Base-by-base conservation (phyloP, 2,888 invertebrate species). In the Scaptomyza reducta region DNA sequence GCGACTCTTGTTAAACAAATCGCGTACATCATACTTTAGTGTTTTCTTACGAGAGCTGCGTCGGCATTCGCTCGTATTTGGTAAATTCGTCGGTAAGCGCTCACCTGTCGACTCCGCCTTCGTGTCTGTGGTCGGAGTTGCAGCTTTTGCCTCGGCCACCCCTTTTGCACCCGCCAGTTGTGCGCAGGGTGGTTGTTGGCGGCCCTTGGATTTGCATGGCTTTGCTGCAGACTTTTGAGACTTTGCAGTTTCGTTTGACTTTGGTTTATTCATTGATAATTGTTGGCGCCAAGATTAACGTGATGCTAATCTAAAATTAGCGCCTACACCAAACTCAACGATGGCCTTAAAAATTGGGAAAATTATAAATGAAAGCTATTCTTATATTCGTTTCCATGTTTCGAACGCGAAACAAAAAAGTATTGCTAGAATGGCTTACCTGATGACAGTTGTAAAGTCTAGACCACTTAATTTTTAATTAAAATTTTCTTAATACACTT, bases 31-130 rank as follows among this genome's bases (percentile, higher is more conserved):
- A 56, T 91, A 91, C 63, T 91, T 91, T 3, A 87, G 85, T 10
- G 88, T 76, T 71, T 90, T 91, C 45, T 91, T 91, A 6, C 91
- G 89, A 6, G 90, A 87, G 68, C 91, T 91, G n/a, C 91, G 89
- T 0, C 91, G 88, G 49, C 90, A 89, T 46, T 90, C 90, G 4
- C 10, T 38, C 1, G 7, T 40, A 10, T 40, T 40, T 40, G 38
- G 3, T 14, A 22, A 22, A 22, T 22, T 22, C 22, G 22, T 22
- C 22, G 22, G 0, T 22, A 22, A 22, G 22, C 3, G 18, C 42
- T 18, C 42, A 42, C 22, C 42, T 22, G 18, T 22, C 13, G 18
- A 6, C 5, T 35, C 42, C 14, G 27, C 31, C 16, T 16, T 40
- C 40, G 16, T 40, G 16, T 40, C 40, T 4, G 16, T 16, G 10